A percentile compares a stretch with the other conserved stretches of the same genome.
Conservation (phyloP, 2,113 vertebrate species). For the Columba livia region DNA sequence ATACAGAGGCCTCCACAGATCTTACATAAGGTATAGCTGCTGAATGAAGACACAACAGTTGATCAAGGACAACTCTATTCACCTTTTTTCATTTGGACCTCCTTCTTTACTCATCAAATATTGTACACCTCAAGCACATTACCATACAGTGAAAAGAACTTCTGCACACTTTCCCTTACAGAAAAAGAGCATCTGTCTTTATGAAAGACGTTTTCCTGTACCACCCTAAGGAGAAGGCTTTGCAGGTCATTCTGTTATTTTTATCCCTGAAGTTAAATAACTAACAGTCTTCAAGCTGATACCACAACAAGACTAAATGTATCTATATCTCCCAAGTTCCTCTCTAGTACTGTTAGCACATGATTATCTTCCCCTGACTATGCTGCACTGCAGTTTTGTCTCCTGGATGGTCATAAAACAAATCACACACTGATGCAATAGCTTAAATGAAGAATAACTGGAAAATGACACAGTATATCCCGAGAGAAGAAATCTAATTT, state of each 20-base stretch:
- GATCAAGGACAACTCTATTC: background rate
- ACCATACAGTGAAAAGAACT: background rate
- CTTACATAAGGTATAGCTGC: background rate
- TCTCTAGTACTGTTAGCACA: background rate
- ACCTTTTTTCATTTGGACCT: background rate
- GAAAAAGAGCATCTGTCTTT: background rate
- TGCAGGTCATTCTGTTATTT: background rate
- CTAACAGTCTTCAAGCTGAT: background rate
- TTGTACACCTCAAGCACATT: background rate
- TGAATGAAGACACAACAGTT: background rate
- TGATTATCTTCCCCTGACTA: background rate
- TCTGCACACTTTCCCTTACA: background rate
- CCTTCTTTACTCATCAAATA: background rate
- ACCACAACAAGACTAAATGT: background rate
- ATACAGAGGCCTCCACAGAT: background rate
- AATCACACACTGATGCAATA: background rate
- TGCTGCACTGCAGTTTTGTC: background rate
- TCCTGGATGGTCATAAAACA: background rate
- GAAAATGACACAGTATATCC: background rate
- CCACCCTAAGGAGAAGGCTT: background rate
- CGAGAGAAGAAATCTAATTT: conserved; percentile 11
- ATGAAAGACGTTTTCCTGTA: background rate
- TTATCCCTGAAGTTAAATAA: background rate
- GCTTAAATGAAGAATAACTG: background rate
- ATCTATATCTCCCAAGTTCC: background rate